Evolutionary conservation across 2,113 vertebrate species (phyloP).

Genomic region (Alethe diademata): DNA sequence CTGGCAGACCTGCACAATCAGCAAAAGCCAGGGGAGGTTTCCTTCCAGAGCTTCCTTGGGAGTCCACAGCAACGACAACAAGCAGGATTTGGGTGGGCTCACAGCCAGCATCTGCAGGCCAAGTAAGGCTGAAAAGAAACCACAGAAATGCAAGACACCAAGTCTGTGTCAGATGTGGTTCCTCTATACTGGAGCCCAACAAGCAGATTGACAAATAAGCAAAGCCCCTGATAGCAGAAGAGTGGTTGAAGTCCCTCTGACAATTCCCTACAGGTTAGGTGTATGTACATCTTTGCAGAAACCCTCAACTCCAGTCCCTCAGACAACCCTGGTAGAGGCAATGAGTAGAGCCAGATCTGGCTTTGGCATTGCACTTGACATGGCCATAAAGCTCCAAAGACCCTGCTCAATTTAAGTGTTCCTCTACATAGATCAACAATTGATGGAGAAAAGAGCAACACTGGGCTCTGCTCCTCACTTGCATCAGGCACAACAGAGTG

Average conservation of each 20-base stretch:
- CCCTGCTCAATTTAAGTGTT: not conserved
- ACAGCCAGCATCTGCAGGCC: not conserved
- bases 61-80: not conserved
- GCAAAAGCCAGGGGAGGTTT: not conserved
- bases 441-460: not conserved
- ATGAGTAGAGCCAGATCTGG: not conserved
- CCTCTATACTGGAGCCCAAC: not conserved
- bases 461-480: not conserved
- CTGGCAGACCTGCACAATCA: not conserved
- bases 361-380: not conserved
- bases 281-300: not conserved
- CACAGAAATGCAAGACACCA: not conserved
- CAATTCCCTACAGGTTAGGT: not conserved
- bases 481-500: not conserved
- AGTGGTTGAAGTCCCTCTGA: not conserved
- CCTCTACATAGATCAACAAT: not conserved
- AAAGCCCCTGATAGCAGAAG: not conserved
- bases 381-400: not conserved
- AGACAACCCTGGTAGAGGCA: not conserved
- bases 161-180: not conserved
- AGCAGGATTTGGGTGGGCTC: slow-evolving; percentile 5
- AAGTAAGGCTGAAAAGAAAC: not conserved
- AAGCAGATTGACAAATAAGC: not conserved
- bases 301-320: not conserved
- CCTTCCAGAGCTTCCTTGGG: slow-evolving; percentile 29